Percentiles rank a stretch among this genome's conserved stretches.
These are phyloP conservation scores for Misgurnus anguillicaudatus DNA, from an alignment of 2,113 vertebrate species.

Conservation along the genomic window DNA sequence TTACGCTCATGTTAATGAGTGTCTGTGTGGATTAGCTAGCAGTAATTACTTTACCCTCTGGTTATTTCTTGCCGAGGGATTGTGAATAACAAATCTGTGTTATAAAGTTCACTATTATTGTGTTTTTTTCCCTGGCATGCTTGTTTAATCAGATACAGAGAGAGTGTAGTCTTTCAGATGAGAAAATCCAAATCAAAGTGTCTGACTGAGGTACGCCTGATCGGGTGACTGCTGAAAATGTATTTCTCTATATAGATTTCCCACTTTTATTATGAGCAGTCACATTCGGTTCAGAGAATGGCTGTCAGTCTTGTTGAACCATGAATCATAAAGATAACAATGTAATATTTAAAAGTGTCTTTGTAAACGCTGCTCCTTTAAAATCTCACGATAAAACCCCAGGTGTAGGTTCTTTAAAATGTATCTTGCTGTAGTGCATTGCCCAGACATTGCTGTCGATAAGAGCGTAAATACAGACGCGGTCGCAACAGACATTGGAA, in stretches of 20 bases:
- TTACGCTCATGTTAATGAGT: conserved; percentile 30
- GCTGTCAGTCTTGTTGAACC: neutral
- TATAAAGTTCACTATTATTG: conserved; percentile 21
- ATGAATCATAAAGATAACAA: neutral
- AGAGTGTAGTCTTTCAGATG: conserved; percentile 13
- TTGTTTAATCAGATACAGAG: conserved; percentile 7
- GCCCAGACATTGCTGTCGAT: conserved; percentile 19
- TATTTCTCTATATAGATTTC: neutral
- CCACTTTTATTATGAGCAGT: neutral
- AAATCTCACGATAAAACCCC: neutral
- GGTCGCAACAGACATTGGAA: conserved; percentile 37
- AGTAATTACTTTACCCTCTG: conserved; percentile 45
- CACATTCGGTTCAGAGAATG: neutral
- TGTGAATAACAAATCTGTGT: conserved; percentile 36
- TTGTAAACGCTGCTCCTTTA: neutral
- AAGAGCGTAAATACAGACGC: conserved; percentile 38
- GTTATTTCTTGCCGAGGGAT: conserved; percentile 32
- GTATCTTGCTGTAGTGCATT: conserved; percentile 21
- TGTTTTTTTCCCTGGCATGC: conserved; percentile 13
- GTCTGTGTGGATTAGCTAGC: conserved; percentile 43
- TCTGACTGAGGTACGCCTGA: neutral
- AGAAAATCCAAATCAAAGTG: neutral
- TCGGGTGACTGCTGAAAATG: neutral
- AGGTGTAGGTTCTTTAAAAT: neutral
- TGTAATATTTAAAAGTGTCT: neutral